Percentiles rank a stretch among this genome's conserved stretches.
Evolutionary conservation across 2,797 vertebrate species (phyloP).

Genomic region (Myotis planiceps): DNA sequence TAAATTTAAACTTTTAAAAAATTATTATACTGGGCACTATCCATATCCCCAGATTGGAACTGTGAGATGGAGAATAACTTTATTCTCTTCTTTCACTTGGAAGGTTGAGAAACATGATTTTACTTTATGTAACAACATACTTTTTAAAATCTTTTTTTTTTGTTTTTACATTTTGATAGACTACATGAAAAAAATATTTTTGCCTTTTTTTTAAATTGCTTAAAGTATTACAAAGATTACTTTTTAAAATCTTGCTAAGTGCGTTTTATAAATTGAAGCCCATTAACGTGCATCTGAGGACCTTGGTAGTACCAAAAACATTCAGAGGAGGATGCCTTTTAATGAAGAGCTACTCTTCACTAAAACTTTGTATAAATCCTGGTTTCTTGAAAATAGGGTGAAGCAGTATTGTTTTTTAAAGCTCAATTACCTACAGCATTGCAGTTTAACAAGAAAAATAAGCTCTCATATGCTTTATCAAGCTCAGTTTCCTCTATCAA

Average conservation of each 20-base stretch:
- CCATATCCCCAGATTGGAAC: background rate
- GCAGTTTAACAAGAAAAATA: slow-evolving; percentile 45
- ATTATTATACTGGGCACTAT: background rate
- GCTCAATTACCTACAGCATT: background rate
- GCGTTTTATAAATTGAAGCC: background rate
- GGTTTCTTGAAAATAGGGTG: slow-evolving; percentile 53
- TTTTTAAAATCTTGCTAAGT: slow-evolving; percentile 25
- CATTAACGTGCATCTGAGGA: background rate
- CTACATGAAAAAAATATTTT: no score
- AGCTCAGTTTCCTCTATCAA: background rate
- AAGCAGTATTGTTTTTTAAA: background rate
- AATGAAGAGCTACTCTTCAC: background rate
- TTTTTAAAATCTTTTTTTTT: background rate
- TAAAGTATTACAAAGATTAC: no score
- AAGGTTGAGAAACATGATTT: background rate
- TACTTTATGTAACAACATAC: background rate
- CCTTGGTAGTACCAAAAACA: background rate
- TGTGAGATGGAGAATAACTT: background rate
- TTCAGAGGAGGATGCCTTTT: background rate
- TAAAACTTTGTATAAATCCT: background rate
- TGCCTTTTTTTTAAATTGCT: no score
- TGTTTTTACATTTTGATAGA: no score
- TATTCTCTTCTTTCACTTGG: background rate
- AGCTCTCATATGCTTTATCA: slow-evolving; percentile 4
- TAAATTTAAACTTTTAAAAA: slow-evolving; percentile 20